phyloP scores from a whole-genome alignment of 2,113 vertebrate genomes.

The Crotalus horridus region DNA sequence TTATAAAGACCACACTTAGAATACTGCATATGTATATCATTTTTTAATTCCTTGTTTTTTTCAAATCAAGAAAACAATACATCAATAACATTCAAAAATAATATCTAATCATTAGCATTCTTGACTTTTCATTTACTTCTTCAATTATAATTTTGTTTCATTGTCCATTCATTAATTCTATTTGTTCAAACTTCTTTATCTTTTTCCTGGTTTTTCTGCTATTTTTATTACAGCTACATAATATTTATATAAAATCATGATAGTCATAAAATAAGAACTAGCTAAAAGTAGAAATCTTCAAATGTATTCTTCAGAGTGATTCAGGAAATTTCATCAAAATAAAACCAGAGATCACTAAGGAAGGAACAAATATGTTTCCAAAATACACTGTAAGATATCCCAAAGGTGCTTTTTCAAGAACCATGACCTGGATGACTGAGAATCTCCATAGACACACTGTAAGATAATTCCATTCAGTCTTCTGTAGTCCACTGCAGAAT shows the following conservation, averaged over 20 bases:
- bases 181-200: neutral
- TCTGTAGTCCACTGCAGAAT: neutral
- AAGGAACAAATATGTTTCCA: neutral
- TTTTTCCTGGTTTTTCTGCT: neutral
- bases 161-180: neutral
- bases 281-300: neutral
- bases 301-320: neutral
- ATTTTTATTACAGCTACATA: neutral
- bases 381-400: neutral
- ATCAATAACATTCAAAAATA: neutral
- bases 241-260: neutral
- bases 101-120: neutral
- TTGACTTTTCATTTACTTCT: constrained; percentile 24
- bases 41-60: neutral
- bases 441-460: neutral
- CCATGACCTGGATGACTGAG: neutral
- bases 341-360: too few species aligned
- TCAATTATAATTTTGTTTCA: neutral
- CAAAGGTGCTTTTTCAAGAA: neutral
- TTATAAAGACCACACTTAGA: neutral
- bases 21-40: neutral
- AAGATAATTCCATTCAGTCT: neutral
- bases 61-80: neutral
- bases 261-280: neutral
- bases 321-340: neutral